Evolutionary conservation across 1,140 invertebrate genomes (phyloP), one percentile per base, ranked within the genome.

Genomic region (Lethrus apterus): DNA sequence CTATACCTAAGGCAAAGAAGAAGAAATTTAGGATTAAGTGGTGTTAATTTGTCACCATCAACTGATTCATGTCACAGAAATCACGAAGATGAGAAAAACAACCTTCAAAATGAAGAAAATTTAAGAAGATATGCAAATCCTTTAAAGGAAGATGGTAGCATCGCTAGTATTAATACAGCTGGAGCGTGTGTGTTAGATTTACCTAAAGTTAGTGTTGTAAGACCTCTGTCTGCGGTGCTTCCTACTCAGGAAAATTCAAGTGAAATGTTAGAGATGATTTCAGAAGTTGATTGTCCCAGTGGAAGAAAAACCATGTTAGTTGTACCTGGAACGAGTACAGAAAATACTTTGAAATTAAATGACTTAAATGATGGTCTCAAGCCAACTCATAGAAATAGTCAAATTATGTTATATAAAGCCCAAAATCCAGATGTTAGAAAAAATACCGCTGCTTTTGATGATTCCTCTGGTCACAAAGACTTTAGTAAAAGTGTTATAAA

Each of bases 91-190:
- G 86, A 90, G 56, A 89, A 90, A 59, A 90, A 90, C 58, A 92
- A 92, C 63, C 68, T 90, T 30, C 87, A 91, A 62, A 91, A 91
- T 64, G 88, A 92, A 61, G 87, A 93, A 65, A 91, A 92, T 57
- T 69, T 91, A 15, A 75, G 87, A 24, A 80, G 73, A 72, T 79
- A 79, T 57, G 71, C 77, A 9, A 80, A 79, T 57, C 76, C 78
- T 0, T 52, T 79, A 9, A 80, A 78, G 51, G 77, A 76, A 18
- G 69, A 73, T 72, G 64, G 64, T 11, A 66, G 64, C 48, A 50
- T 65, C 54, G 63, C 56, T 4, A 62, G 60, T 49, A 57, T 62
- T 23, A 59, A 60, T 49, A 63, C 59, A 35, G 60, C 57, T 8
- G 52, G 57, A 19, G 59, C 52, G 17, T 62, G 67, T 47, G 58